Conservation (phyloP, 35 echinoderm and acorn worm genomes). For the Eucidaris tribuloides region DNA sequence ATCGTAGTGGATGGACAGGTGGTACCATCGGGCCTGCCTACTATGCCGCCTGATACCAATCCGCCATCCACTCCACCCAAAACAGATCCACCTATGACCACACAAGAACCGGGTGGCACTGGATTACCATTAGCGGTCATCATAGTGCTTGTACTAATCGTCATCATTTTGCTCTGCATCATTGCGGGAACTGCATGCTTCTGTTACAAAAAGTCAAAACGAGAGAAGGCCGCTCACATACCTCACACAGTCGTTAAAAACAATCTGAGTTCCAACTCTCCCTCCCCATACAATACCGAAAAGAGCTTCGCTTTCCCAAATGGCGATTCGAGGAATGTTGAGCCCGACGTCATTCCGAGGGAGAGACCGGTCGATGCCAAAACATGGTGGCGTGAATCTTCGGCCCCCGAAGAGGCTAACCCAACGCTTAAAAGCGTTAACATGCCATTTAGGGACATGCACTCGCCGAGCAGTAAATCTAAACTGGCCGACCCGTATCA, state of each 20-base stretch:
- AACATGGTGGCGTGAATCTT: conserved; percentile 19
- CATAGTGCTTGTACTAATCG: background rate
- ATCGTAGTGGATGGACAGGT: background rate
- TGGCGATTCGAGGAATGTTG: background rate
- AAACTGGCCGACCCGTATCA: background rate
- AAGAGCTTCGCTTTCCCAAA: conserved; percentile 27
- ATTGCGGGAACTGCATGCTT: background rate
- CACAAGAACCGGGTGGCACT: background rate
- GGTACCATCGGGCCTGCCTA: background rate
- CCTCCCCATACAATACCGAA: background rate
- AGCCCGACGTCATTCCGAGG: conserved; percentile 41
- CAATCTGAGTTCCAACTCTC: background rate
- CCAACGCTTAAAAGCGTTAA: conserved; percentile 35
- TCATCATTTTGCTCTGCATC: background rate
- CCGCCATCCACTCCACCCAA: no score
- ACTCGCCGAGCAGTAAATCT: background rate
- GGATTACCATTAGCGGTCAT: background rate
- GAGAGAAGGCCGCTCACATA: background rate
- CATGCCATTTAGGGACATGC: conserved; percentile 19
- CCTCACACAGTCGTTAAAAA: conserved; percentile 19
- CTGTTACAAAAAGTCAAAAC: background rate
- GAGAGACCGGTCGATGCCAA: conserved; percentile 15
- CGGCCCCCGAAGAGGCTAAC: background rate
- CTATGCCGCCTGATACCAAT: no score
- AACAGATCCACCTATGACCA: background rate